Evolutionary conservation across 2,888 invertebrate genomes (phyloP).

Genomic region (Sepioteuthis lessoniana): DNA sequence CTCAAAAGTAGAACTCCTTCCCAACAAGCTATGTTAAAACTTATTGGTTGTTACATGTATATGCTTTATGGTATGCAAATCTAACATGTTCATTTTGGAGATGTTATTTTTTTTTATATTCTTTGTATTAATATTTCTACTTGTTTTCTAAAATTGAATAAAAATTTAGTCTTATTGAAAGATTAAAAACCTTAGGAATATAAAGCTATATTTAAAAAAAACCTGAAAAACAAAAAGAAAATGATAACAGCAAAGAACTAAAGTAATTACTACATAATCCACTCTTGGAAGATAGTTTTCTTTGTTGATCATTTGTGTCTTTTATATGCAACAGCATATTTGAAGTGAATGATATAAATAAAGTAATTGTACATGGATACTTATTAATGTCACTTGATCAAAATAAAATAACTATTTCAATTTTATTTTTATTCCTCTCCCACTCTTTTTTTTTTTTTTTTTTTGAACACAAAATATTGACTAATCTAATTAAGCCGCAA

Average conservation of each 20-base stretch:
- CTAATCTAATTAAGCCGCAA: conserved; percentile 33
- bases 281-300: not conserved
- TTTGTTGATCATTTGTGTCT: not conserved
- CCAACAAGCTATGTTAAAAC: no score
- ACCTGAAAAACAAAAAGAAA: not conserved
- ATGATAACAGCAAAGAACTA: not conserved
- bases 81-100: no score
- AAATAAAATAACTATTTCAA: not conserved
- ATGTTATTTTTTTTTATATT: no score
- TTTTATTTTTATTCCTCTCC: no score
- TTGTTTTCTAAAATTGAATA: not conserved
- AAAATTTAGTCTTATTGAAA: not conserved
- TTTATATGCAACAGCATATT: not conserved
- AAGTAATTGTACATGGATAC: not conserved
- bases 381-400: conserved; percentile 25
- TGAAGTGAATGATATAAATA: not conserved
- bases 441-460: not conserved
- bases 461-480: conserved; percentile 13
- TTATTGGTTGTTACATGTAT: no score
- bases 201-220: not conserved
- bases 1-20: no score
- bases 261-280: not conserved
- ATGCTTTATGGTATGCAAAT: no score
- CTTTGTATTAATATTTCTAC: not conserved
- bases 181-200: not conserved